Evolutionary conservation across 2,888 invertebrate species (phyloP).

Genomic region (Pandemis heparana): DNA sequence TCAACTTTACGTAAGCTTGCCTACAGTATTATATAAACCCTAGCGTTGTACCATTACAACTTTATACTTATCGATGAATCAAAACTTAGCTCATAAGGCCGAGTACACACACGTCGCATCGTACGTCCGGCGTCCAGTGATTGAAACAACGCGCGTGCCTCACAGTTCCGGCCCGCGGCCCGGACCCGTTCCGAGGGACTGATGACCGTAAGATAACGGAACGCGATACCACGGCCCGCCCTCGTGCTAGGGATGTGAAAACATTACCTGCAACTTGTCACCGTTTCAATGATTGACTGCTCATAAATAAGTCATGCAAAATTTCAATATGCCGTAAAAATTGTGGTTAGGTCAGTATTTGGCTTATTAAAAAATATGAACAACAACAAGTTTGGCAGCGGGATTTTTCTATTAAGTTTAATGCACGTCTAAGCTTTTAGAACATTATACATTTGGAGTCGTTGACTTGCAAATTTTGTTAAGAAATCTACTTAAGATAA

Average conservation of each 20-base stretch:
- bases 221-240: constrained; percentile 35
- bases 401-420: background rate
- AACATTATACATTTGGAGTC: background rate
- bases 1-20: background rate
- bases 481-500: background rate
- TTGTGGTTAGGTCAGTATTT: background rate
- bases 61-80: constrained; percentile 10
- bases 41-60: constrained; percentile 1
- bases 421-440: background rate
- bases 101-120: constrained; percentile 23
- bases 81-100: constrained; percentile 1
- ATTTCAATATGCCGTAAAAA: background rate
- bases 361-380: background rate
- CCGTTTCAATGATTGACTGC: constrained; percentile 31
- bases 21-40: background rate
- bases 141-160: constrained; percentile 39
- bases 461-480: too few species aligned
- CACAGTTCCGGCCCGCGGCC: constrained; percentile 33
- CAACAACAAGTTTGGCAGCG: background rate
- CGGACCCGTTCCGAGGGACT: constrained; percentile 37
- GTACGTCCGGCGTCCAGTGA: constrained; percentile 35
- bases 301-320: constrained; percentile 3
- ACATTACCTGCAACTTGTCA: constrained; percentile 24
- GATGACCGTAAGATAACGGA: constrained; percentile 44
- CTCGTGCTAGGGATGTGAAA: constrained; percentile 30